Evolutionary conservation across 1,140 invertebrate genomes (phyloP).

Genomic region (Meloidogyne exigua): DNA sequence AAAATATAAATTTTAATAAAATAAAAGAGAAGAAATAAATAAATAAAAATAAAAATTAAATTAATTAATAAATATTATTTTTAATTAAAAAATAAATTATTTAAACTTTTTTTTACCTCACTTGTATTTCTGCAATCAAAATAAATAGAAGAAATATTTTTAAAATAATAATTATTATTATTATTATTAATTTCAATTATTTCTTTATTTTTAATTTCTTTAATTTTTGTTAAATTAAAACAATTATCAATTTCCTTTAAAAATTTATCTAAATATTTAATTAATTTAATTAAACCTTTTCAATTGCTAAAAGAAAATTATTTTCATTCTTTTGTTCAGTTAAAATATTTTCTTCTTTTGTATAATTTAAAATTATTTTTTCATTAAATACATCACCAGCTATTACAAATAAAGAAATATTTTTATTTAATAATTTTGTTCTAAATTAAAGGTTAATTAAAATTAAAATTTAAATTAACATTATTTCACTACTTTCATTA

Average conservation of each 20-base stretch:
- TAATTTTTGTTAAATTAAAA: conserved; percentile 2
- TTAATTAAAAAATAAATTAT: neutral
- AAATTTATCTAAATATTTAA: neutral
- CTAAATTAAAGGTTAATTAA: neutral
- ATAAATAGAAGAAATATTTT: conserved; percentile 1
- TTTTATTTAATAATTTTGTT: neutral
- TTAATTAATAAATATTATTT: no score
- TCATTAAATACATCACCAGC: neutral
- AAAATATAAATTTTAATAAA: neutral
- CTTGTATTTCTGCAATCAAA: conserved; percentile 2
- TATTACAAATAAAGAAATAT: neutral
- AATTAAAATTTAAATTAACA: conserved; percentile 6
- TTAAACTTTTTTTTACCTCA: neutral
- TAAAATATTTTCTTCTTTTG: neutral
- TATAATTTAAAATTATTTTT: neutral
- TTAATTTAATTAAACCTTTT: neutral
- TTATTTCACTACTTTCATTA: conserved; percentile 23
- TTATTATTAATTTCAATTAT: neutral
- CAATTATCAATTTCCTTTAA: conserved; percentile 1
- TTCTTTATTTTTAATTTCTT: neutral
- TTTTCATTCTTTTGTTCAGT: neutral
- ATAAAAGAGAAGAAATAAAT: neutral
- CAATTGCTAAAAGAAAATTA: neutral
- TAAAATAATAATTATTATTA: neutral
- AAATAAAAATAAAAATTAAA: no score